These are phyloP conservation scores for Acrobasis suavella DNA, from an alignment of 2,888 invertebrate genomes.

Conservation along the genomic window DNA sequence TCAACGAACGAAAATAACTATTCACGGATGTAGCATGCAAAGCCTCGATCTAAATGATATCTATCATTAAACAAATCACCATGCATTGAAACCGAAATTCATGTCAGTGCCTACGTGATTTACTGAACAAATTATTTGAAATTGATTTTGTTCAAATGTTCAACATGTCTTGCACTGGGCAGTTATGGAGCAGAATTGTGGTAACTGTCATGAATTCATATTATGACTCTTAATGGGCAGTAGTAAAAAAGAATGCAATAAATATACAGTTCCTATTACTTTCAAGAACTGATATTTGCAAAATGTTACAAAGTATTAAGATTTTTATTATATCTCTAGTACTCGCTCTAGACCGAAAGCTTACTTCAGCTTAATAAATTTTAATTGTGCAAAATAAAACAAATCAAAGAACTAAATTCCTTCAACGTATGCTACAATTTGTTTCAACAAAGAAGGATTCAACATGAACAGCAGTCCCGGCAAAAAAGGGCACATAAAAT, in stretches of 20 bases:
- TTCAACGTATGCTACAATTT: background rate
- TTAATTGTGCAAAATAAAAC: background rate
- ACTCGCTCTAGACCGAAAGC: no score
- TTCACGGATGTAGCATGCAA: conserved; percentile 15
- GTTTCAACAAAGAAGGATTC: conserved; percentile 13
- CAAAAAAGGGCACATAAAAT: conserved; percentile 15
- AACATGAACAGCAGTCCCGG: background rate
- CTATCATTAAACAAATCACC: conserved; percentile 20
- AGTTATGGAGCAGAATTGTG: no score
- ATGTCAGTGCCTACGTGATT: background rate
- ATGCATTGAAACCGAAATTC: conserved; percentile 6
- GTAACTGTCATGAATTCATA: no score
- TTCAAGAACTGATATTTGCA: no score
- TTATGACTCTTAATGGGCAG: no score
- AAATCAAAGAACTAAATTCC: conserved; percentile 5
- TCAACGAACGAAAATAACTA: conserved; percentile 62
- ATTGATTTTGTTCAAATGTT: background rate
- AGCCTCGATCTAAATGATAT: conserved; percentile 15
- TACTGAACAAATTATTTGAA: background rate
- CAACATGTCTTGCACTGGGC: background rate
- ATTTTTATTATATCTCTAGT: no score
- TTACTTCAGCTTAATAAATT: no score
- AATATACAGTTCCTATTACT: no score
- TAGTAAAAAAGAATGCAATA: no score
- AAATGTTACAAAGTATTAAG: no score